These are phyloP conservation scores for Corythaixoides concolor DNA, from an alignment of 2,113 vertebrate species.

Conservation along the genomic window DNA sequence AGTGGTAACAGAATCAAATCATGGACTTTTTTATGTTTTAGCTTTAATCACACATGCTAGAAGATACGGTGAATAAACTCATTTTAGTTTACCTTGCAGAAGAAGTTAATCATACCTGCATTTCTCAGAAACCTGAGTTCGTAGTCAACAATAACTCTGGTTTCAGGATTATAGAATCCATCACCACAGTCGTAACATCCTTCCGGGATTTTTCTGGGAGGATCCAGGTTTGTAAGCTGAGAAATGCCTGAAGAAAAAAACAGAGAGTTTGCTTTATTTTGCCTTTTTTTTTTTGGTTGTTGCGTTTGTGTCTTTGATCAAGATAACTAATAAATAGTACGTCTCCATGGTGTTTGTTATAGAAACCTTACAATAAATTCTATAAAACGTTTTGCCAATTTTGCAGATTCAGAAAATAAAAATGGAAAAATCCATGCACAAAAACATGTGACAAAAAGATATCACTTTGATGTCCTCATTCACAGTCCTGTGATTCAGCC, in stretches of 20 bases:
- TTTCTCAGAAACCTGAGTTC: conserved; percentile 81
- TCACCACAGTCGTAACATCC: conserved; percentile 92
- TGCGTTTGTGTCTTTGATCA: neutral
- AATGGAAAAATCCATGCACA: neutral
- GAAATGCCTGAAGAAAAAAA: conserved; percentile 78
- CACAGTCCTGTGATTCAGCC: neutral
- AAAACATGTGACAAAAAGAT: neutral
- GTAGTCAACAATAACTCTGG: conserved; percentile 82
- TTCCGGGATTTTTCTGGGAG: conserved; percentile 80
- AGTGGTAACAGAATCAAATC: neutral
- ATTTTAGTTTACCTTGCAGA: neutral
- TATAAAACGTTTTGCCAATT: neutral
- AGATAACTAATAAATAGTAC: neutral
- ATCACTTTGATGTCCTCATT: neutral
- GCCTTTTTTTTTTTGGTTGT: neutral
- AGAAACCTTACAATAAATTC: neutral
- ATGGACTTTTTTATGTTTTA: neutral
- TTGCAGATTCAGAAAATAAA: neutral
- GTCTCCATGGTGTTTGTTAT: neutral
- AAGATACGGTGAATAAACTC: neutral
- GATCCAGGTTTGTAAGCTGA: conserved; percentile 85
- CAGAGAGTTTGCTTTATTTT: neutral
- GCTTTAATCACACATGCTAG: neutral
- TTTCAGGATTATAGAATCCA: conserved; percentile 89
- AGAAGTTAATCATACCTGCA: conserved; percentile 78